phyloP scores from a whole-genome alignment of 1,140 invertebrate species.

The Scaptomyza graminum region DNA sequence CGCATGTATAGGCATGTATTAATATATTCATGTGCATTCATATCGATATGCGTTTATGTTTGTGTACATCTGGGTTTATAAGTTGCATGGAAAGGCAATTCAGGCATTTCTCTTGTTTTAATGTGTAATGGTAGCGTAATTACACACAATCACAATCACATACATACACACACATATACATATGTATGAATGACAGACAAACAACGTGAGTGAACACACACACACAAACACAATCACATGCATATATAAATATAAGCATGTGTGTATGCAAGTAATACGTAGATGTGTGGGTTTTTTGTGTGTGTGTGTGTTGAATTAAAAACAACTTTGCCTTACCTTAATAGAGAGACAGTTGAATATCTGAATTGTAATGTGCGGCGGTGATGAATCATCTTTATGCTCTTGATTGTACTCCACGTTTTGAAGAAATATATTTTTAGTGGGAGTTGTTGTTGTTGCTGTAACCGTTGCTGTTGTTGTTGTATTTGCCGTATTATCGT shows the following conservation, averaged over 20 bases:
- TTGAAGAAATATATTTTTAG: conserved; percentile 28
- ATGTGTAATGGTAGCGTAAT: conserved; percentile 16
- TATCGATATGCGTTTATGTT: not conserved
- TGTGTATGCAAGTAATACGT: not conserved
- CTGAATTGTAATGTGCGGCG: conserved; percentile 79
- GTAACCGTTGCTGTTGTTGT: not conserved
- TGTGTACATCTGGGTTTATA: conserved; percentile 9
- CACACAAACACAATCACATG: conserved; percentile 1
- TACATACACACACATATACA: conserved; percentile 5
- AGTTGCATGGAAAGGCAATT: not conserved
- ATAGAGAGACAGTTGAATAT: conserved; percentile 83
- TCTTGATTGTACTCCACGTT: conserved; percentile 62
- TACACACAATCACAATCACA: conserved; percentile 22
- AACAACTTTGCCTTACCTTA: conserved; percentile 78
- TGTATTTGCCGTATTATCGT: conserved; percentile 15
- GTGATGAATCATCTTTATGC: conserved; percentile 77
- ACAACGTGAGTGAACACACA: conserved; percentile 13
- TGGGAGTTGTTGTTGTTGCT: conserved; percentile 11
- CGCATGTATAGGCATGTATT: not conserved
- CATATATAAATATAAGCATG: conserved; percentile 3
- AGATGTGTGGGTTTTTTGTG: conserved; percentile 49
- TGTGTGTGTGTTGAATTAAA: conserved; percentile 70
- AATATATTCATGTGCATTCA: not conserved
- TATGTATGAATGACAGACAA: conserved; percentile 9
- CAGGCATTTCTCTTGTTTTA: conserved; percentile 15